Base-by-base conservation (phyloP, 1,140 invertebrate genomes). In the Nasonia longicornis region DNA sequence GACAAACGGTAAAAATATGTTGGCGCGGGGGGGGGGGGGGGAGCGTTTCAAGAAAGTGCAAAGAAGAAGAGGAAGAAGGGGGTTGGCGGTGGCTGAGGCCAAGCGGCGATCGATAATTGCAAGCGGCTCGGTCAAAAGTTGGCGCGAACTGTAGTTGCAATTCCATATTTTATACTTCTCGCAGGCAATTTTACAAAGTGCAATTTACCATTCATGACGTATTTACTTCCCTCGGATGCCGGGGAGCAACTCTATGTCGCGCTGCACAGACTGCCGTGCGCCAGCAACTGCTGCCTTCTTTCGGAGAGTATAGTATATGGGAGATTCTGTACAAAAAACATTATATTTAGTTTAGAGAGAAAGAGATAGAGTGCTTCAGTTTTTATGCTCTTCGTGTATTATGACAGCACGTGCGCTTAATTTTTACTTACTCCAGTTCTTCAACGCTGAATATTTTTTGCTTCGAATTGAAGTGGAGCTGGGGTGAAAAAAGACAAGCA, bases 111-210 rank as follows among this genome's bases (percentile, higher is more conserved):
- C 72, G 74, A 77, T 66, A 64, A 66, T 42, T n/a, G 35, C 67
- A 35, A 71, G 70, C 29, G 35, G 67, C 67, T 31, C 29, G 67
- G 77, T 69, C n/a, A 77, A 77, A 77, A 77, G 64, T 69, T 77
- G 76, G 35, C 63, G 42, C 77, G 42, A 67, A 76, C 58, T 64
- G 31, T 7, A 52, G 77, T 48, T 29, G 29, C 45, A 79, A 79
- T 79, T 79, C 35, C 52, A 63, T 72, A 72, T 72, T 79, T 72
- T 72, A 64, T 42, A 45, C 66, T 38, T 70, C 77, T 48, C 77
- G 48, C 69, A 8, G 42, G 45, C 77, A 78, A 78, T 78, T 78
- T 70, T 58, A 42, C 77, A 70, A 58, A 78, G 66, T 72, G 77
- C 70, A 79, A 79, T 79, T 79, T 71, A 72, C 48, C 31, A 79